Base-by-base conservation (phyloP, 2,888 invertebrate species). In the Heliconius sara region DNA sequence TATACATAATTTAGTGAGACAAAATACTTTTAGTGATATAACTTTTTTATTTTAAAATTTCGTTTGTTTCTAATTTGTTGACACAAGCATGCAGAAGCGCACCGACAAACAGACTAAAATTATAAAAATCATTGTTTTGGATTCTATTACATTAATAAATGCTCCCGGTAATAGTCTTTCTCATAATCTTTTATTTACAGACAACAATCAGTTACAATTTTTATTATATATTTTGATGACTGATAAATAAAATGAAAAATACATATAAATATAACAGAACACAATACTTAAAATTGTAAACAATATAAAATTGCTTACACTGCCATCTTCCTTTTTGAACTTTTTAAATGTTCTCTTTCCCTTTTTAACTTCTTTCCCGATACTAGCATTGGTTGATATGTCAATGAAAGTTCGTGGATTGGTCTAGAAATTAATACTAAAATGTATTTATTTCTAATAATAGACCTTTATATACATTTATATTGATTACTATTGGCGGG, bases 321-420 rank as follows among this genome's bases (percentile, higher is more conserved):
- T 74, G 39, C 74, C 74, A 74, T 74, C 74, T 74, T 74, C 74
- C 27, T 10, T 74, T 74, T 74, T 74, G 43, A 65, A 16, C 43
- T 39, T 74, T 30, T 74, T 74, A 74, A 63, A 74, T 6, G 63
- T 39, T 12, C 63, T 65, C 39, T 60, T 65, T 13, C 9, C 60
- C 39, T 65, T 74, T 43, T 39, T 74, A 27, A 74, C 63, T 74
- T 74, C 74, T 25, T n/a, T 19, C n/a, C 63, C 63, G 16, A 74
- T 65, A 60, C 19, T 39, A 9, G 39, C 63, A n/a, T 60, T 63
- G 22, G 63, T 27, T 13, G 60, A 74, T 63, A 74, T 43, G 10
- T 74, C 63, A 43, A 63, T 39, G 10, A 22, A 43, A 16, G 43
- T 25, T 25, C 34, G 63, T 74, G 63, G 65, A 19, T 25, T 60